Evolutionary conservation across 2,113 vertebrate genomes (phyloP).

Genomic region (Ahaetulla prasina): DNA sequence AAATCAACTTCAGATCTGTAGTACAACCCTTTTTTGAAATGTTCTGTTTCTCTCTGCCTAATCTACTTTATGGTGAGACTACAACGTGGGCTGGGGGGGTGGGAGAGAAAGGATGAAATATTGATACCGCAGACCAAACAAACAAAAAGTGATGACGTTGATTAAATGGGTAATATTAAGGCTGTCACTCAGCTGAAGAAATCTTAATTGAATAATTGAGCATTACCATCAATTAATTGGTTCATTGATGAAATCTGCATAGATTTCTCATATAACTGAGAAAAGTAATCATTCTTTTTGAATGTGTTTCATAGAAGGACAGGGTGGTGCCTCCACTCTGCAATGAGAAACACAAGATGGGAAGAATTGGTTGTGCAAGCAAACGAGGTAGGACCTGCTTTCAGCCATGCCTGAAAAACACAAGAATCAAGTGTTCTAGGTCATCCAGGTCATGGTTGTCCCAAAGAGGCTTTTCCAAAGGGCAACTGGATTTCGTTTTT

Average conservation of each 20-base stretch:
- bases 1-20: background rate
- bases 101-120: background rate
- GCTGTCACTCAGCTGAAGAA: background rate
- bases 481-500: background rate
- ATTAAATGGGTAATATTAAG: background rate
- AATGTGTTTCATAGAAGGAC: background rate
- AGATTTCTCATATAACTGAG: background rate
- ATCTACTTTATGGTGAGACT: background rate
- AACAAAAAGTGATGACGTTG: background rate
- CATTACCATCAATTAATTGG: background rate
- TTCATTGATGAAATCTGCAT: background rate
- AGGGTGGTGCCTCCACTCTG: background rate
- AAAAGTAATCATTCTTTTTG: background rate
- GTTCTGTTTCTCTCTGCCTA: background rate
- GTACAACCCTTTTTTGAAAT: background rate
- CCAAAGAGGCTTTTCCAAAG: background rate
- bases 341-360: background rate
- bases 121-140: background rate
- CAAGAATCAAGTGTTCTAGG: background rate
- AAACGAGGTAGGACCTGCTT: background rate
- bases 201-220: background rate
- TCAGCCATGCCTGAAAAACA: background rate
- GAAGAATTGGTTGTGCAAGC: background rate
- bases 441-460: background rate
- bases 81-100: background rate